Conservation (phyloP, 2,888 invertebrate species). For the Eudasyphora cyanicolor region DNA sequence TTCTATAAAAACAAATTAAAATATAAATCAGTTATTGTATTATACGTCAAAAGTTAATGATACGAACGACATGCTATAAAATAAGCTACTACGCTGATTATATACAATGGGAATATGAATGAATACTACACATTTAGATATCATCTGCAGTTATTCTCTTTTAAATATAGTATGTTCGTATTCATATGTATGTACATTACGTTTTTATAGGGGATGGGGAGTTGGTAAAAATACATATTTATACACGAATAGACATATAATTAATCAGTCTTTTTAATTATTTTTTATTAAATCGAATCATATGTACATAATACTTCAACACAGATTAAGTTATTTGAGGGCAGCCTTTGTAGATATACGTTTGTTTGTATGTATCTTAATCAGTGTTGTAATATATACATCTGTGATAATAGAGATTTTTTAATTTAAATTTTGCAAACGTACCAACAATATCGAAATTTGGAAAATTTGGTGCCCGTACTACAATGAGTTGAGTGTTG, state of each 20-base stretch:
- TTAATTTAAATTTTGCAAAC: slow-evolving; percentile 70
- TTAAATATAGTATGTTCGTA: too few relatives aligned
- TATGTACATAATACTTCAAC: too few relatives aligned
- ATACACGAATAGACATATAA: background rate
- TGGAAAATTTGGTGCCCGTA: slow-evolving; percentile 84
- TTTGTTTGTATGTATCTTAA: too few relatives aligned
- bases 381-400: background rate
- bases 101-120: too few relatives aligned
- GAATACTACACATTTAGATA: too few relatives aligned
- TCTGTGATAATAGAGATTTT: background rate
- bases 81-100: background rate
- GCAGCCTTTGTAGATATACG: too few relatives aligned
- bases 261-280: too few relatives aligned
- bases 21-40: slow-evolving; percentile 1
- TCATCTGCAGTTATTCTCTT: too few relatives aligned
- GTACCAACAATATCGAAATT: slow-evolving; percentile 84
- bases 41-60: background rate
- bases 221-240: background rate
- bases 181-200: slow-evolving; percentile 1
- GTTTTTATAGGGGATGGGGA: background rate
- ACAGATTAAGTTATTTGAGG: too few relatives aligned
- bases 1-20: slow-evolving; percentile 82
- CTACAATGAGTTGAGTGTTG: slow-evolving; percentile 72
- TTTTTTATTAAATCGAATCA: too few relatives aligned
- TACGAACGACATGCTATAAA: slow-evolving; percentile 18